Evolutionary conservation across 2,888 invertebrate genomes (phyloP), one percentile per base, ranked within the genome.

Genomic region (Cryptus armator): DNA sequence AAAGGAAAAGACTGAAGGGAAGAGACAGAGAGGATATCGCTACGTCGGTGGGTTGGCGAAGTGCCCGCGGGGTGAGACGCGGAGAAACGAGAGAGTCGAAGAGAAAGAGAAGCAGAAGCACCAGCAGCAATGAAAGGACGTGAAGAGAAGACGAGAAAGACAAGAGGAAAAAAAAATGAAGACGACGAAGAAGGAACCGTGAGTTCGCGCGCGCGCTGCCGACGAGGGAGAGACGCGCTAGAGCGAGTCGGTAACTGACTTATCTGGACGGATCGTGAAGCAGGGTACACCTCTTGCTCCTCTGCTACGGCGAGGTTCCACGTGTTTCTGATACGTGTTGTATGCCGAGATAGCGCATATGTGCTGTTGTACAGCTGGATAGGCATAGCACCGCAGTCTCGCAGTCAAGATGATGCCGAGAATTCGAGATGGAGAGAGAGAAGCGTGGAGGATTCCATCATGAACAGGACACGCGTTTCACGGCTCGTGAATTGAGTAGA

Each of bases 241-340:
- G 92, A 93, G 89, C 92, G 92, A 91, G 91, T 92, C 92, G 90
- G 92, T 92, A 90, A 91, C 92, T 90, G 91, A 92, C 93, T 93
- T 93, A 93, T 93, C 92, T 91, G 86, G 88, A 87, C 87, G 88
- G 86, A 90, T 89, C 90, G 88, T 86, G 86, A 81, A 85, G 86
- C 75, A 82, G 83, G 86, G 84, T 86, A 85, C 86, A 85, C 83
- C 82, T 80, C 81, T 83, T 83, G 81, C 79, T 85, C 83, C 83
- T 79, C 80, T 75, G 64, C 77, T 32, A 67, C 79, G 77, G 85
- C 83, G 80, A 85, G 72, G 77, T 83, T 86, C 86, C 86, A 87
- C 83, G 87, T 86, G 86, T 87, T 79, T 72, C 74, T 71, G 87
- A 81, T 85, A 84, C 86, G 81, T 78, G 75, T 56, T 71, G 46